Conservation (phyloP, 2,888 invertebrate genomes). For the Tenthredo distinguenda region DNA sequence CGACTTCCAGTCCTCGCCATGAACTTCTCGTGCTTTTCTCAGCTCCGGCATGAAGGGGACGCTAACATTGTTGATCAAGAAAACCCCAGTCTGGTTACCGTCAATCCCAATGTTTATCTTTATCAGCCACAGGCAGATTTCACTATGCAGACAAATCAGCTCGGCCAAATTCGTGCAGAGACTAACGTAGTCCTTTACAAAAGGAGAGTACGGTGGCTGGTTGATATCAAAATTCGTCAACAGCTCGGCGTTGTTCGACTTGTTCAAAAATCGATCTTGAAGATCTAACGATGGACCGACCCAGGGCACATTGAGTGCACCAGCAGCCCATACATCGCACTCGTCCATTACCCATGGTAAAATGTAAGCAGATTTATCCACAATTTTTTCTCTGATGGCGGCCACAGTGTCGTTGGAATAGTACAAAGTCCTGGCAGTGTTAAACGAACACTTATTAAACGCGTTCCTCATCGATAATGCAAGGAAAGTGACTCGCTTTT, state of each 20-base stretch:
- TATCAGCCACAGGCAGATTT: constrained; percentile 63
- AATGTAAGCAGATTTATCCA: constrained; percentile 58
- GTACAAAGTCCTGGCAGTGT: constrained; percentile 62
- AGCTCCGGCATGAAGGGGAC: constrained; percentile 65
- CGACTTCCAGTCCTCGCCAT: constrained; percentile 58
- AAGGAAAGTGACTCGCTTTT: constrained; percentile 61
- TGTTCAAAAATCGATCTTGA: constrained; percentile 59
- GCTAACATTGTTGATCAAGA: constrained; percentile 67
- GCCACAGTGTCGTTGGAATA: constrained; percentile 62
- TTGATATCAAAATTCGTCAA: constrained; percentile 57
- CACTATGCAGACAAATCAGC: constrained; percentile 60
- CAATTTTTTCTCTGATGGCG: constrained; percentile 56
- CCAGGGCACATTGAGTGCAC: constrained; percentile 59
- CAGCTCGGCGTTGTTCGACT: constrained; percentile 57
- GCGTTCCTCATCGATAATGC: constrained; percentile 58
- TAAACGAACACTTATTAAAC: constrained; percentile 59
- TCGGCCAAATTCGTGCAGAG: constrained; percentile 61
- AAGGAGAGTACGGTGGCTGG: constrained; percentile 57
- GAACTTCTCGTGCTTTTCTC: constrained; percentile 58
- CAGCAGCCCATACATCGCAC: constrained; percentile 64
- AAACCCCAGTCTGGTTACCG: constrained; percentile 57
- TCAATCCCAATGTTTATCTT: constrained; percentile 60
- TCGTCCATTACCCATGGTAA: constrained; percentile 65
- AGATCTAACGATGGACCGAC: constrained; percentile 61
- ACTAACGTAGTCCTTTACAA: constrained; percentile 59